A percentile compares a stretch with the other conserved stretches of the same genome.
phyloP scores from a whole-genome alignment of 2,113 vertebrate species.

The Cisticola juncidis region DNA sequence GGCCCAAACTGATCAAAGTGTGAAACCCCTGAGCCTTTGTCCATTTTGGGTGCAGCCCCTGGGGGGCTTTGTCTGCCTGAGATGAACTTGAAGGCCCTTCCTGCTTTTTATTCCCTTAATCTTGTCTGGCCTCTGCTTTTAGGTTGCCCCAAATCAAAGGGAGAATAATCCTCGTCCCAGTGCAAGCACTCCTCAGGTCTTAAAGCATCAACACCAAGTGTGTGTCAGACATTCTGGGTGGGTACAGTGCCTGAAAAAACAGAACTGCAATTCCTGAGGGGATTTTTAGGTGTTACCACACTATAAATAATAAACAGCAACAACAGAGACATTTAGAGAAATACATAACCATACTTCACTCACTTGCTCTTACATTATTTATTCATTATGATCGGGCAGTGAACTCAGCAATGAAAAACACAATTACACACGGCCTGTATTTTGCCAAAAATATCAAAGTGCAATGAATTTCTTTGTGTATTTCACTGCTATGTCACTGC shows the following conservation, averaged over 20 bases:
- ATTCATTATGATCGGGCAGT: background rate
- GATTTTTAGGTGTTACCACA: background rate
- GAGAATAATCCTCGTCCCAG: too few relatives aligned
- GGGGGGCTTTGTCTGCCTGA: fast-evolving
- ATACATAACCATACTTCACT: background rate
- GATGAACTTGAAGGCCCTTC: background rate
- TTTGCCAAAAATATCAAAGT: background rate
- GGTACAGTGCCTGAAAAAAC: background rate
- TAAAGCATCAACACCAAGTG: background rate
- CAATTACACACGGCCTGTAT: background rate
- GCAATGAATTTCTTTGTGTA: background rate
- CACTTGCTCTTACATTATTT: background rate
- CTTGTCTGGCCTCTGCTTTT: background rate
- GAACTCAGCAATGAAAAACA: background rate
- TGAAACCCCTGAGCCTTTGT: fast-evolving
- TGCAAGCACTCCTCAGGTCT: background rate
- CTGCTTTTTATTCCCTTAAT: background rate
- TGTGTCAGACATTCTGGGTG: background rate
- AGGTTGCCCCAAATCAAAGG: background rate
- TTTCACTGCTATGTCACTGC: background rate
- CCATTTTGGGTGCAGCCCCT: background rate
- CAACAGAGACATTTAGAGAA: background rate
- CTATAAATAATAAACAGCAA: background rate
- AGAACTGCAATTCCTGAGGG: background rate
- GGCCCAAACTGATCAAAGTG: background rate